Base-by-base conservation (phyloP, 2,888 invertebrate species). In the Calameuta filiformis region DNA sequence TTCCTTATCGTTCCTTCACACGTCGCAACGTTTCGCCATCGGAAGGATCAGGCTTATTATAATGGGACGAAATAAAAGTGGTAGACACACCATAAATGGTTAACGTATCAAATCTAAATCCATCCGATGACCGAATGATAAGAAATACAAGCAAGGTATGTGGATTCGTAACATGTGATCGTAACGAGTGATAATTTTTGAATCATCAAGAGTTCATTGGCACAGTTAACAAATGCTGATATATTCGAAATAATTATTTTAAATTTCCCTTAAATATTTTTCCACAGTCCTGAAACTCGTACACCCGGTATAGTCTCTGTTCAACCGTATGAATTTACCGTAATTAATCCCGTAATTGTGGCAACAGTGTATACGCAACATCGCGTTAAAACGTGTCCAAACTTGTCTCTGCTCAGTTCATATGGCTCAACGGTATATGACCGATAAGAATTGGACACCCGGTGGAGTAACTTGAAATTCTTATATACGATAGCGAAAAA, bases 321-420 rank as follows among this genome's bases (percentile, higher is more conserved):
- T 81, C 68, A 81, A 81, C 79, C 80, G 81, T 79, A 79, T 77
- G 79, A 56, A 1, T 56, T 83, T 77, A 77, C 78, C 76, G 80
- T 56, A 77, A 76, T 84, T 84, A 84, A 83, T 79, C 79, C 79
- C 80, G 78, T 79, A 82, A 82, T 35, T 77, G 77, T 73, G 75
- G 78, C 73, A 78, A 76, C 79, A 79, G 77, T 75, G 81, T 82
- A 69, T 77, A 69, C 75, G 77, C 75, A 77, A 79, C 77, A 23
- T 11, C 30, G 30, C 56, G 6, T 56, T 23, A 9, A 56, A 56
- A 56, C 56, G 23, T 56, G 56, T 56, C 56, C 56, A 56, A 56
- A 56, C 23, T 56, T 56, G 56, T 56, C 56, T 56, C 56, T 56
- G 56, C 56, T 56, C 15, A 9, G 23, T 56, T 56, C 23, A 56